Evolutionary conservation across 1,140 invertebrate species (phyloP).

Genomic region (Thaumatotibia leucotreta): DNA sequence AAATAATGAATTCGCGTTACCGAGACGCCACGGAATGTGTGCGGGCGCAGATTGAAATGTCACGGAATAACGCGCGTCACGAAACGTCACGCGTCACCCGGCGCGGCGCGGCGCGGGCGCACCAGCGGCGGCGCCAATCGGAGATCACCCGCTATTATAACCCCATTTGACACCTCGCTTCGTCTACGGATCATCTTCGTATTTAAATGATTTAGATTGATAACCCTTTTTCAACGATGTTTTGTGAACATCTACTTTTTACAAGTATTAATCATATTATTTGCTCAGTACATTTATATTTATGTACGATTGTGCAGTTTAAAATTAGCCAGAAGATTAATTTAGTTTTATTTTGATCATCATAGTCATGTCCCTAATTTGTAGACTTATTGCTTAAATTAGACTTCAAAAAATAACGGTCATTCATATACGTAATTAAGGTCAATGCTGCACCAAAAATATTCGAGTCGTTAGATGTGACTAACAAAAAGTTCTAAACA

Average conservation of each 20-base stretch:
- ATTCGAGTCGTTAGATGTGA: too few species aligned
- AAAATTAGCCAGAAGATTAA: too few species aligned
- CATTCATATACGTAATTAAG: too few species aligned
- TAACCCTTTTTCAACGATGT: neutral
- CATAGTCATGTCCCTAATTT: too few species aligned
- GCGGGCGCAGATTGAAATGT: constrained; percentile 5
- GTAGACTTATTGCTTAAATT: too few species aligned
- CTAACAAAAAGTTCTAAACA: too few species aligned
- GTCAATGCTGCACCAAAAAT: too few species aligned
- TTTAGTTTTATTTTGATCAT: too few species aligned
- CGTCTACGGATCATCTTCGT: constrained; percentile 34
- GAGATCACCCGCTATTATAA: constrained; percentile 39
- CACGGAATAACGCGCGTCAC: neutral
- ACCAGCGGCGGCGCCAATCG: constrained; percentile 15
- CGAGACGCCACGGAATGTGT: neutral
- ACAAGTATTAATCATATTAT: neutral
- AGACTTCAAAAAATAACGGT: too few species aligned
- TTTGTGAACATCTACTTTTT: neutral
- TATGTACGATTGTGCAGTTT: too few species aligned
- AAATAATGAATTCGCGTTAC: neutral
- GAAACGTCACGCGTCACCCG: neutral
- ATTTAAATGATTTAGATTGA: constrained; percentile 42
- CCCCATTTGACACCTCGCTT: constrained; percentile 31
- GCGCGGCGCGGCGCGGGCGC: constrained; percentile 21
- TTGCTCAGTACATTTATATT: neutral